These are phyloP conservation scores for Drosophila kanapiae DNA, from an alignment of 1,140 invertebrate species.

Conservation along the genomic window DNA sequence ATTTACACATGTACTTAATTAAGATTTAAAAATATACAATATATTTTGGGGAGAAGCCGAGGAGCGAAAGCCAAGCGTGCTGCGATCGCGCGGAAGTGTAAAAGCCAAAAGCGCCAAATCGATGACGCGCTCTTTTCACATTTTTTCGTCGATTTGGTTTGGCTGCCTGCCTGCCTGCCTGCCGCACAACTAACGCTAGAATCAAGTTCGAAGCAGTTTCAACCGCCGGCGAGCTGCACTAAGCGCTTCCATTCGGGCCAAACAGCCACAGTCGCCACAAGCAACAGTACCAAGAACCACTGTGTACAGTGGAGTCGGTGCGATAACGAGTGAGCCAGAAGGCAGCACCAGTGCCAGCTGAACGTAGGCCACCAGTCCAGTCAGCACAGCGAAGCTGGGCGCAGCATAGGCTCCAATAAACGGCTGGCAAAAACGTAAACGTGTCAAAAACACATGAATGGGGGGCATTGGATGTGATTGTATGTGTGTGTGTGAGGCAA, in stretches of 20 bases:
- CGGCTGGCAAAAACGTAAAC: constrained; percentile 55
- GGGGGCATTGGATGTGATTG: background rate
- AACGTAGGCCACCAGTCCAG: constrained; percentile 38
- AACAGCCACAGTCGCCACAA: constrained; percentile 28
- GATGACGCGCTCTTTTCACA: constrained; percentile 5
- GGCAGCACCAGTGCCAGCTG: constrained; percentile 14
- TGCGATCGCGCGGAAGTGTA: constrained; percentile 23
- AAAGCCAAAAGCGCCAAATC: constrained; percentile 15
- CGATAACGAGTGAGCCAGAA: constrained; percentile 41
- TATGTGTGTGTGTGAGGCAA: constrained; percentile 26
- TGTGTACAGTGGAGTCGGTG: constrained; percentile 22
- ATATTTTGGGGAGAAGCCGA: background rate
- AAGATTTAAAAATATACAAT: background rate
- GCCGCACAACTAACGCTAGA: constrained; percentile 55
- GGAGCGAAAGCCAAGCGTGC: background rate
- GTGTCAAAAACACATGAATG: constrained; percentile 66
- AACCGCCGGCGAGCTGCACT: constrained; percentile 60
- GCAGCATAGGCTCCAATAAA: constrained; percentile 40
- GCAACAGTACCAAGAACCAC: constrained; percentile 16
- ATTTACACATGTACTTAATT: constrained; percentile 1
- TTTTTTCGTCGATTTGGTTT: constrained; percentile 18
- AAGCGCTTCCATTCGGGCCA: constrained; percentile 63
- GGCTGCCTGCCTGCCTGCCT: background rate
- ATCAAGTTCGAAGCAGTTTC: constrained; percentile 75
- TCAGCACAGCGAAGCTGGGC: constrained; percentile 26